phyloP scores from a whole-genome alignment of 1,140 invertebrate species.

The Pseudomyrmex sp. region DNA sequence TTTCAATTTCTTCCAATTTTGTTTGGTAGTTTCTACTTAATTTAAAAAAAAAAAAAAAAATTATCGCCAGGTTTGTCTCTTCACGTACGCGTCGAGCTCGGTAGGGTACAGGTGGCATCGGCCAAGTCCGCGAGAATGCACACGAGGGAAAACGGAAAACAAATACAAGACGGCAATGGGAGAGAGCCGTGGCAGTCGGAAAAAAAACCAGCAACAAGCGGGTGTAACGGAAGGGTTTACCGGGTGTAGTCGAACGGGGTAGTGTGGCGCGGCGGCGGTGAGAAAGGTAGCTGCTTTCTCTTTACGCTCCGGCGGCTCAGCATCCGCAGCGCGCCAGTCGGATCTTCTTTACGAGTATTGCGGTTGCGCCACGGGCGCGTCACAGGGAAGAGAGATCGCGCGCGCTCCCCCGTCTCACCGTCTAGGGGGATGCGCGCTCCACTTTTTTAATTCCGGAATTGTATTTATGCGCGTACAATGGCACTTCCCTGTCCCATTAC shows the following conservation, averaged over 20 bases:
- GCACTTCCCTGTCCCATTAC: constrained; percentile 67
- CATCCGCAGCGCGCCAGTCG: constrained; percentile 57
- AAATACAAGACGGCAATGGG: constrained; percentile 40
- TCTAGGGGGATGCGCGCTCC: constrained; percentile 32
- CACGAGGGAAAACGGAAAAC: constrained; percentile 50
- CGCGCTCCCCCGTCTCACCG: constrained; percentile 16
- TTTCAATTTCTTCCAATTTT: background rate
- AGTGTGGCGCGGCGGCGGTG: background rate
- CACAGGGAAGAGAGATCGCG: constrained; percentile 49
- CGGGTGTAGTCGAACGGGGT: constrained; percentile 50
- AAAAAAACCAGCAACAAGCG: constrained; percentile 63
- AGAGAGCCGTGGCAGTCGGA: background rate
- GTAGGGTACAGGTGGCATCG: constrained; percentile 22
- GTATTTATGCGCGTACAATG: constrained; percentile 69
- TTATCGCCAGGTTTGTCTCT: no score
- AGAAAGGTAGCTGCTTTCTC: constrained; percentile 53
- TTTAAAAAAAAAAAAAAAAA: no score
- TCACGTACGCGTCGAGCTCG: background rate
- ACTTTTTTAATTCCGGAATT: constrained; percentile 74
- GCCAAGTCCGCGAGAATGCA: constrained; percentile 19
- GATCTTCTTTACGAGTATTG: constrained; percentile 76
- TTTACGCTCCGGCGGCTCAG: constrained; percentile 61
- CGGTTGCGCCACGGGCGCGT: constrained; percentile 55
- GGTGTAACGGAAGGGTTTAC: constrained; percentile 67
- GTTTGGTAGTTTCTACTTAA: no score